Base-by-base conservation (phyloP, 64 coral and sea anemone genomes). In the Hydrozoanthus tunicans region DNA sequence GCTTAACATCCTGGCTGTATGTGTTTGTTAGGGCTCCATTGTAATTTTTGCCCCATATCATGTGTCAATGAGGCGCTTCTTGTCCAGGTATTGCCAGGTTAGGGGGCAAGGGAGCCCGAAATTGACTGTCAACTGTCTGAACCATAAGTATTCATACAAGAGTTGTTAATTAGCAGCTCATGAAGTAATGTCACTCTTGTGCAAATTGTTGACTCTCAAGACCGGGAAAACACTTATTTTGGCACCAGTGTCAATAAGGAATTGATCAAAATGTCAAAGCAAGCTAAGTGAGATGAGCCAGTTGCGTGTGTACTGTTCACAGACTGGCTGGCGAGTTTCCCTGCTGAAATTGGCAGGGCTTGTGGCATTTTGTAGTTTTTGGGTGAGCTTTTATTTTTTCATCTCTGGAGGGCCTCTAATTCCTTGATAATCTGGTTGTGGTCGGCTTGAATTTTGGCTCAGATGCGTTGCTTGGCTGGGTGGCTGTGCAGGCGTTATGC, bases 111-210 rank as follows among this genome's bases (percentile, higher is more conserved):
- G 32, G 32, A 43, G 32, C 32, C 81, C 91, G 13, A 92, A 86
- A n/a, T 92, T 62, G 5, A 92, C 25, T 5, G 80, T 79, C 55
- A 59, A 13, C 51, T 81, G 43, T 54, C 83, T 43, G 32, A 43
- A 43, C 32, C 32, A 43, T 43, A 43, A 24, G 83, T 86, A 7
- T 86, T 71, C 5, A 71, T 53, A 3, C 26, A 5, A 43, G 32
- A 43, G 32, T 43, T 43, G 32, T 43, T 43, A 43, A 43, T 85
- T 85, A 6, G 81, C 81, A 53, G 81, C 81, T 51, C 81, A 64
- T 68, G 66, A 85, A 15, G 62, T 85, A 53, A 85, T 53, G 62
- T 67, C 81, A 68, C 62, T 25, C 53, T 85, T 85, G 62, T 85
- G 13, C 9, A 59, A 53, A 14, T 25, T 1, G 62, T 85, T 27